Conservation (phyloP, 2,113 vertebrate species). For the Heliornis fulica region DNA sequence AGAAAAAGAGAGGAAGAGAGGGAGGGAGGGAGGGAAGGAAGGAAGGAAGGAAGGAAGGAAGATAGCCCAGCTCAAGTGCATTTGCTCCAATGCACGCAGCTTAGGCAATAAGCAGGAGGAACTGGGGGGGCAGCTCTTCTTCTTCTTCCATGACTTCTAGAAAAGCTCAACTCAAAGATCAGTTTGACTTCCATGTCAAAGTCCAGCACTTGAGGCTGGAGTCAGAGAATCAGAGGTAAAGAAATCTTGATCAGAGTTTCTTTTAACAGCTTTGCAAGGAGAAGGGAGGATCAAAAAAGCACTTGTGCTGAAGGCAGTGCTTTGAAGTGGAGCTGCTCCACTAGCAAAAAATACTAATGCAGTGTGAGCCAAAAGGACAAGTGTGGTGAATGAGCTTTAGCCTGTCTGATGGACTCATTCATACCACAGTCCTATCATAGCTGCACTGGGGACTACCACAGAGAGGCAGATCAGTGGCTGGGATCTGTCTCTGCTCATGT, state of each 20-base stretch:
- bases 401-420: background rate
- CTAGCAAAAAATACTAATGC: background rate
- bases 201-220: background rate
- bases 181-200: background rate
- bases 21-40: background rate
- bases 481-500: background rate
- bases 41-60: background rate
- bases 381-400: background rate
- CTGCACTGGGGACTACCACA: background rate
- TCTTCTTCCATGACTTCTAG: background rate
- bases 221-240: background rate
- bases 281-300: background rate
- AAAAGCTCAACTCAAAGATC: background rate
- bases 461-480: background rate
- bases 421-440: background rate
- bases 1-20: too few relatives aligned
- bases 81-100: too few relatives aligned
- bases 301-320: background rate
- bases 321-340: background rate
- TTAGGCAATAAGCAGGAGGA: too few relatives aligned
- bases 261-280: background rate
- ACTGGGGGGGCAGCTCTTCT: too few relatives aligned
- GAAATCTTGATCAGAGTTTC: background rate
- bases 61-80: too few relatives aligned
- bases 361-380: background rate